These are phyloP conservation scores for Dynastes hyllus DNA, from an alignment of 2,888 invertebrate species.

Conservation along the genomic window DNA sequence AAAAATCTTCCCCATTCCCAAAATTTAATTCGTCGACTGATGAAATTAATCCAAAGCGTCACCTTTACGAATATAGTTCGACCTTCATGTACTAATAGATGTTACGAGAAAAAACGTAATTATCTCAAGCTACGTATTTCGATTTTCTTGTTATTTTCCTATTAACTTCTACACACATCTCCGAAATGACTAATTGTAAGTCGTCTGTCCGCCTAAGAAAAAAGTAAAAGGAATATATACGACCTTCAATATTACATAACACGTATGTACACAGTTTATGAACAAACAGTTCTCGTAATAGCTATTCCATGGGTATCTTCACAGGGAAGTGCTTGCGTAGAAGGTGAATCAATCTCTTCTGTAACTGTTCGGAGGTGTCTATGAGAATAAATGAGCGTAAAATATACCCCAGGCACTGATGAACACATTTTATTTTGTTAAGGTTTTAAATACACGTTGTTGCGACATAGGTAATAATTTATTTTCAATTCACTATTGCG, in stretches of 20 bases:
- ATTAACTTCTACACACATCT: slow-evolving; percentile 3
- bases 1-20: too few species aligned
- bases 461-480: too few species aligned
- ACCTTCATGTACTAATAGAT: too few species aligned
- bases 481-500: too few species aligned
- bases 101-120: too few species aligned
- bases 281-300: slow-evolving; percentile 10
- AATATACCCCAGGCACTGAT: not conserved
- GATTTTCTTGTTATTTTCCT: slow-evolving; percentile 18
- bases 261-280: not conserved
- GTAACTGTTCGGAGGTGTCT: not conserved
- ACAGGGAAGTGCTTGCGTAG: slow-evolving; percentile 20
- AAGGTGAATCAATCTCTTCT: slow-evolving; percentile 19
- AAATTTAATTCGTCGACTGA: not conserved
- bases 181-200: slow-evolving; percentile 15
- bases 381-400: not conserved
- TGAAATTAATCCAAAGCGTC: not conserved
- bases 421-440: too few species aligned
- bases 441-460: too few species aligned
- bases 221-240: slow-evolving; percentile 41
- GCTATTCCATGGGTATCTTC: slow-evolving; percentile 18
- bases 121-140: not conserved
- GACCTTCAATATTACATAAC: slow-evolving; percentile 38
- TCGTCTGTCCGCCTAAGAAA: slow-evolving; percentile 25
- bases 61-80: not conserved